These are phyloP conservation scores for Cyprinodon variegatus DNA, from an alignment of 2,113 vertebrate genomes.

Conservation along the genomic window DNA sequence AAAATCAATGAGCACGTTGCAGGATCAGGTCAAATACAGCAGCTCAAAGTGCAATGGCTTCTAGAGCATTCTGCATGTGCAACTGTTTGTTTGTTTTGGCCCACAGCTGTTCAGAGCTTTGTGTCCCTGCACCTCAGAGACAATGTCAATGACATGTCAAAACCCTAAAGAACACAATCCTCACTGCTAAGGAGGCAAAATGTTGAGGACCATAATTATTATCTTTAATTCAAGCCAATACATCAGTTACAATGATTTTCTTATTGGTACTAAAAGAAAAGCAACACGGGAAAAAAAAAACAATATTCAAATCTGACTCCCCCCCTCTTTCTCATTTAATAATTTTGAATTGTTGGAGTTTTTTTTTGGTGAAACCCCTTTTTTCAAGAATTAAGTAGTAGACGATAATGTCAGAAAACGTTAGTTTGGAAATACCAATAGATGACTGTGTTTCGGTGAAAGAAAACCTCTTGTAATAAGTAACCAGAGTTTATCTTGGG, in stretches of 20 bases:
- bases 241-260: background rate
- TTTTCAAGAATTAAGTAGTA: background rate
- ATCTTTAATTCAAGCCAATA: background rate
- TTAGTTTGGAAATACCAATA: background rate
- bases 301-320: background rate
- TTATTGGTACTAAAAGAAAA: background rate
- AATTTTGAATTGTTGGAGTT: background rate
- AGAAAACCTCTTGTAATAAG: conserved; percentile 29
- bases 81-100: conserved; percentile 61
- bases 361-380: background rate
- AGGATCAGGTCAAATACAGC: conserved; percentile 10
- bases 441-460: conserved; percentile 11
- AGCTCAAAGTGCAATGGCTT: conserved; percentile 1
- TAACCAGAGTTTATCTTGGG: conserved; percentile 31
- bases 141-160: conserved; percentile 46
- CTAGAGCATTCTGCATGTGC: conserved; percentile 1
- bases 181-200: background rate
- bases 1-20: background rate
- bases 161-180: conserved; percentile 3
- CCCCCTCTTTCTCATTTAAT: background rate
- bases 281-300: background rate
- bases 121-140: conserved; percentile 3
- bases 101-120: conserved; percentile 22
- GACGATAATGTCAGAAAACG: background rate
- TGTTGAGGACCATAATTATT: background rate